These are phyloP conservation scores for Leptodactylus fuscus DNA, from an alignment of 2,113 vertebrate species.

Conservation along the genomic window DNA sequence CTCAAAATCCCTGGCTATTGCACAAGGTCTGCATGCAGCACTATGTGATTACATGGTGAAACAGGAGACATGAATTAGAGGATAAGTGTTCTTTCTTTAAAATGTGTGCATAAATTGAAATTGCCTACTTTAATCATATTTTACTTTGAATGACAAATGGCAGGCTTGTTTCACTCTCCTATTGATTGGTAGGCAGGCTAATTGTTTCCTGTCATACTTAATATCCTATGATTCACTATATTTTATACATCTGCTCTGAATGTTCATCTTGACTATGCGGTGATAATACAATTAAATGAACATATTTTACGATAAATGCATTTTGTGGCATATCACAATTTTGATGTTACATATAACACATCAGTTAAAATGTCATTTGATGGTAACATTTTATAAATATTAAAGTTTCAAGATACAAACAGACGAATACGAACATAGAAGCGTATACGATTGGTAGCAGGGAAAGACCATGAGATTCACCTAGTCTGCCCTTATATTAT, in stretches of 20 bases:
- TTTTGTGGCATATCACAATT: neutral
- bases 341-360: neutral
- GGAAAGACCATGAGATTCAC: too few relatives aligned
- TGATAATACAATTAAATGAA: neutral
- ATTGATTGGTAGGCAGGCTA: slow-evolving; percentile 23
- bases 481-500: too few relatives aligned
- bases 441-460: too few relatives aligned
- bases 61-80: slow-evolving; percentile 22
- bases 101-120: slow-evolving; percentile 21
- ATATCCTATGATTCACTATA: neutral
- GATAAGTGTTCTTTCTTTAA: neutral
- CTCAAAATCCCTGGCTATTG: slow-evolving; percentile 32
- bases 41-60: slow-evolving; percentile 30
- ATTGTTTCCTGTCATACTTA: slow-evolving; percentile 14
- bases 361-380: neutral
- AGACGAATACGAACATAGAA: too few relatives aligned
- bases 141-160: slow-evolving; percentile 42
- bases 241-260: neutral
- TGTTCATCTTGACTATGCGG: neutral
- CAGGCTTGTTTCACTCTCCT: slow-evolving; percentile 6
- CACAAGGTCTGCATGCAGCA: neutral
- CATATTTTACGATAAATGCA: neutral
- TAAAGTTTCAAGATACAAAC: neutral
- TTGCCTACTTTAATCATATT: slow-evolving; percentile 7
- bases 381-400: neutral